Evolutionary conservation across 92 coral and sea anemone species (phyloP), one percentile per base, ranked within the genome.

Genomic region (Desmophyllum pertusum): DNA sequence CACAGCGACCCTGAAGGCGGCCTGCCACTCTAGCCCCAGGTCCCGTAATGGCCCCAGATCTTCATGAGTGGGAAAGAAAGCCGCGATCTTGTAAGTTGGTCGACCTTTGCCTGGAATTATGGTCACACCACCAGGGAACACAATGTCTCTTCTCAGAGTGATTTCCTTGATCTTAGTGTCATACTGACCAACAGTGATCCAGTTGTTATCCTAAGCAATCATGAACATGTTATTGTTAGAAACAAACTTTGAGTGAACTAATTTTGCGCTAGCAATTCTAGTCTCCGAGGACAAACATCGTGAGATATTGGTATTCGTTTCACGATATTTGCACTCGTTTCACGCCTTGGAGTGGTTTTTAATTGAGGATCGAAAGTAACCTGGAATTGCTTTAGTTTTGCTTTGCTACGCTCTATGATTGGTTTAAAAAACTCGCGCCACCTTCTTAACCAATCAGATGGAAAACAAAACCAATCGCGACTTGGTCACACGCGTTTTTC

Each of bases 1-100:
- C 45, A 97, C 98, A 5, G 99, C 98, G 7, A 97, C 84, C 55
- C 90, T 93, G 83, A 97, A 97, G 0, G 99, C 99, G 1, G 99
- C 89, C 78, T 97, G 97, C 99, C 99, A 97, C 76, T 97, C 99
- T 39, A 81, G 70, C 4, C 97, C 99, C 75, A 97, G 93, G 71
- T 86, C 92, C 39, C 92, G 91, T 37, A 94, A 69, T 25, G 99
- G 91, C 10, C 98, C 97, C 9, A 89, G 92, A 15, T 91, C 93
- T 38, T 70, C 73, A 77, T 92, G 91, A 30, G 89, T 87, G 14
- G 99, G 99, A 33, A 97, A 97, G 87, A 97, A 97, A 25, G 99
- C 99, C 2, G 99, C 99, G 31, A 97, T 97, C 86, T 97, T 97
- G 93, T 97, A 97, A 38, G 99, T 94, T 31, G 98, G 99, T 80